Base-by-base conservation (phyloP, 2,888 invertebrate species). In the Tinea trinotella region DNA sequence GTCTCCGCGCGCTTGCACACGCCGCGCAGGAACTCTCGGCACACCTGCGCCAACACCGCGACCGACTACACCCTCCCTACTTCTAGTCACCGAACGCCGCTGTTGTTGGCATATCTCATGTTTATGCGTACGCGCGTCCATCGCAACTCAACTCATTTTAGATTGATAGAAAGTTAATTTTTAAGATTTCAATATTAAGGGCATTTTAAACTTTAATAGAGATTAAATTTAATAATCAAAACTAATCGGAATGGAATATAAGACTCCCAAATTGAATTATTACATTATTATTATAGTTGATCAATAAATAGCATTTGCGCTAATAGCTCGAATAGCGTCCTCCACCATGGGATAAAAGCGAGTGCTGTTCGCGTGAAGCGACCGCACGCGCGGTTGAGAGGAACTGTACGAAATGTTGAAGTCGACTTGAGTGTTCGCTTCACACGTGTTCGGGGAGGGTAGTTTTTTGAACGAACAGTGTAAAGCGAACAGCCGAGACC, bases 21-120 rank as follows among this genome's bases (percentile, higher is more conserved):
- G 90, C 97, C 97, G 89, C 97, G 95, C 93, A 95, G 94, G 93
- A 93, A 97, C 92, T 98, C 97, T 90, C 97, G 96, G 93, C 97
- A 94, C 90, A 94, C 94, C 94, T 94, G 93, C 91, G 91, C 81
- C 76, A 77, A 77, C 81, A 79, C 13, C 15, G 30, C 76, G 5
- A 44, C 18, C 75, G 75, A 71, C 70, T 71, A 70, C 72, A 19
- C 63, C 46, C 7, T 34, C 24, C 66, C 59, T 64, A 62, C 63
- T 59, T 61, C 57, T 58, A 59, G 56, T 17, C 30, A 30, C 20
- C 55, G 34, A 13, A 52, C 52, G 52, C 55, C 34, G 52, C 30
- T 24, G 24, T 17, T 20, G 18, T 34, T n/a, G 30, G 7, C 10
- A n/a, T 34, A 20, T 17, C 20, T n/a, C 22, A 13, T 13, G n/a